Base-by-base conservation (phyloP, 2,888 invertebrate species). In the Coelinius sp. region DNA sequence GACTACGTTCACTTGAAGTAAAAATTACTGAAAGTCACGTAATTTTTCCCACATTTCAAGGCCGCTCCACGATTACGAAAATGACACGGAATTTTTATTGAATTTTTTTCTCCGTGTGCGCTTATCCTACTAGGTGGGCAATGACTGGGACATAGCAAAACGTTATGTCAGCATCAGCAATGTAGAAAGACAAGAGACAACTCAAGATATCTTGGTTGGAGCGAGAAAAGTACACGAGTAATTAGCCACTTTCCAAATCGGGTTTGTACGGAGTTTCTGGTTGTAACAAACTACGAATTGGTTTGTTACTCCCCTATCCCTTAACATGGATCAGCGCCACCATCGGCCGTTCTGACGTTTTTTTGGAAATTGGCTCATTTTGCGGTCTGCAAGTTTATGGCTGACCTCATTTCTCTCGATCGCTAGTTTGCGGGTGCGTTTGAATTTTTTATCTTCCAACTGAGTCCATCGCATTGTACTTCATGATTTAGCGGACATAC, bases 361-460 rank as follows among this genome's bases (percentile, higher is more conserved):
- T 38, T 41, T 41, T 41, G n/a, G n/a, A n/a, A n/a, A n/a, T n/a
- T n/a, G n/a, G n/a, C n/a, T n/a, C n/a, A n/a, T n/a, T 31, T 59
- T 17, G 17, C 59, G 5, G 59, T 35, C 8, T 22, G 17, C 27
- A 59, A 59, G 17, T 67, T 67, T 67, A 67, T 67, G 31, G 35
- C 67, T 67, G 67, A 67, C 67, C 67, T 67, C 53, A 67, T 67
- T 67, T 53, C 24, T 67, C 46, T 67, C 67, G 52, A 52, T 35
- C 22, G 31, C 52, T 20, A 35, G 59, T 59, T 31, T 59, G 35
- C 31, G 31, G 35, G 35, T 59, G 59, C 31, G 17, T 67, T 24
- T 67, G 67, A 52, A 67, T 67, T 67, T 53, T 67, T 67, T 52
- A 67, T 67, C n/a, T 24, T 17, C 38, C 67, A 67, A 31, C 67